Conservation (phyloP, 1,140 invertebrate species). For the Patella vulgata region DNA sequence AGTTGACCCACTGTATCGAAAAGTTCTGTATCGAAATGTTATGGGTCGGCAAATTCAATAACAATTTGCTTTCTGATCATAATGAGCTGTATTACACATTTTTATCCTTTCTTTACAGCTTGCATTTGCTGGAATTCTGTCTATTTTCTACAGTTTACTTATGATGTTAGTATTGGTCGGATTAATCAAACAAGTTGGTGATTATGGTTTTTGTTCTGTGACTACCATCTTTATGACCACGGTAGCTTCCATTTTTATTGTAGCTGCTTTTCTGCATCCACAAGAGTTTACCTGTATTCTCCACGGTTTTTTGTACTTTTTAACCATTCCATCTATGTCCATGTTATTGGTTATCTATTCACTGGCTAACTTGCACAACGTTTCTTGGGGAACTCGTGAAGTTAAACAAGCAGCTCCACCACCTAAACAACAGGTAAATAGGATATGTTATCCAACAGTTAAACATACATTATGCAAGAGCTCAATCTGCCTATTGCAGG, state of each 20-base stretch:
- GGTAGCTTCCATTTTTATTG: constrained; percentile 67
- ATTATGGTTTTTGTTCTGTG: constrained; percentile 45
- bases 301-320: constrained; percentile 76
- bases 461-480: no score
- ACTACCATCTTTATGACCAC: constrained; percentile 47
- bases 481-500: no score
- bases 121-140: constrained; percentile 41
- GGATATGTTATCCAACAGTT: background rate
- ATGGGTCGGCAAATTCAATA: no score
- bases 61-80: no score
- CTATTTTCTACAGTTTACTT: constrained; percentile 46
- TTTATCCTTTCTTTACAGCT: constrained; percentile 42
- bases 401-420: constrained; percentile 11
- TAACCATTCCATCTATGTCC: constrained; percentile 93
- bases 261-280: constrained; percentile 83
- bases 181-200: constrained; percentile 38
- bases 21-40: no score
- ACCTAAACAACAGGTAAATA: background rate
- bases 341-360: constrained; percentile 90
- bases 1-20: no score
- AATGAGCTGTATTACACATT: no score
- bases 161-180: constrained; percentile 58
- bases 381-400: constrained; percentile 88
- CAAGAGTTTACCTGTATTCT: constrained; percentile 46
- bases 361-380: constrained; percentile 88